Percentiles rank a stretch among this genome's conserved stretches.
Conservation (phyloP, 2,797 vertebrate genomes). For the Pangasius djambal region DNA sequence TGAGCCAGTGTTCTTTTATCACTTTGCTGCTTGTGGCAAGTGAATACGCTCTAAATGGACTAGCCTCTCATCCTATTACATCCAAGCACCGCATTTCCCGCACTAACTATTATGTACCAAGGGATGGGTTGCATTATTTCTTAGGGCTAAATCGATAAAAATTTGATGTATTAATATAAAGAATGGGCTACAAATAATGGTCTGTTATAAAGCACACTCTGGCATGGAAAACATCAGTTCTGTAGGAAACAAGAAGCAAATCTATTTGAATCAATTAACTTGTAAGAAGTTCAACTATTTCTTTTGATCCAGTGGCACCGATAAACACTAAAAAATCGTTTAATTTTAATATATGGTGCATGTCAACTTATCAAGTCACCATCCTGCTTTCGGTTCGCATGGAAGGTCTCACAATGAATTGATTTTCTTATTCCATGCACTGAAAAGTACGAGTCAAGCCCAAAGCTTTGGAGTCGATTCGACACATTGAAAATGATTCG, state of each 20-base stretch:
- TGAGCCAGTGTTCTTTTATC: neutral
- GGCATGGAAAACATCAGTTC: no score
- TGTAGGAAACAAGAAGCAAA: neutral
- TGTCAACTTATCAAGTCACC: neutral
- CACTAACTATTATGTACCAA: conserved; percentile 4
- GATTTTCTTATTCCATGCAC: neutral
- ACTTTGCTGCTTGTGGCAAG: no score
- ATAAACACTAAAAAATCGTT: neutral
- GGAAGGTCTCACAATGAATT: neutral
- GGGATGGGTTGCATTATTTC: neutral
- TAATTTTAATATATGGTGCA: neutral
- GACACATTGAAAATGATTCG: neutral
- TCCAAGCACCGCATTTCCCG: conserved; percentile 3
- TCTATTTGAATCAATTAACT: no score
- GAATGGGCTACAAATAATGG: neutral
- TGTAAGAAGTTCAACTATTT: neutral
- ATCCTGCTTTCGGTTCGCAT: neutral
- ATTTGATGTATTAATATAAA: neutral
- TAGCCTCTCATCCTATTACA: conserved; percentile 22
- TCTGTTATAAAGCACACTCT: neutral
- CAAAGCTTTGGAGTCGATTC: neutral
- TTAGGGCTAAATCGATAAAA: neutral
- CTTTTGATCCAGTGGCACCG: no score
- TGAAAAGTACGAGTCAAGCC: neutral
- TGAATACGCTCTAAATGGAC: conserved; percentile 48